Percentiles rank a stretch among this genome's conserved stretches.
phyloP scores from a whole-genome alignment of 2,888 invertebrate genomes.

The Catocala nupta region DNA sequence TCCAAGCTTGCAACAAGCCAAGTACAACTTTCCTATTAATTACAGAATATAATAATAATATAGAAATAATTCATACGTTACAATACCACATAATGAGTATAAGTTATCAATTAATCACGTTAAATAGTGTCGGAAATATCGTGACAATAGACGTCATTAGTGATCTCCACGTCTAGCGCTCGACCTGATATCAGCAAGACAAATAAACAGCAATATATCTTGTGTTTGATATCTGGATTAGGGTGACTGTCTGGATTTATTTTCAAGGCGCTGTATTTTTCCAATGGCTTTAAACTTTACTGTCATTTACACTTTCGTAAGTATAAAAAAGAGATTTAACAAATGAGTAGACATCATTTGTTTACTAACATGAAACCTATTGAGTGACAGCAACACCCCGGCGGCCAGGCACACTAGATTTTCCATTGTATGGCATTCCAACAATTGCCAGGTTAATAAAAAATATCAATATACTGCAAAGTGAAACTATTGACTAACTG shows the following conservation, averaged over 20 bases:
- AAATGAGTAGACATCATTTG: background rate
- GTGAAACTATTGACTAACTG: too few species aligned
- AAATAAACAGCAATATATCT: background rate
- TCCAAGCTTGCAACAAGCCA: background rate
- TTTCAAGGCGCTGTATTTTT: too few species aligned
- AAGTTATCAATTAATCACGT: conserved; percentile 56
- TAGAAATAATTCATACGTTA: conserved; percentile 6
- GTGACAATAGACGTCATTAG: conserved; percentile 54
- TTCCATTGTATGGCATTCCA: too few species aligned
- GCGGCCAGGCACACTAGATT: too few species aligned
- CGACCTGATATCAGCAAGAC: conserved; percentile 18
- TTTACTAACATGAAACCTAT: too few species aligned
- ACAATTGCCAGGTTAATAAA: too few species aligned
- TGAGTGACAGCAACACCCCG: too few species aligned
- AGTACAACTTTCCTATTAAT: conserved; percentile 8
- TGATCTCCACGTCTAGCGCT: conserved; percentile 34
- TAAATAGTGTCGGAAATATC: conserved; percentile 50
- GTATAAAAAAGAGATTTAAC: background rate
- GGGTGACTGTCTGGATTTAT: background rate
- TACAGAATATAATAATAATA: background rate
- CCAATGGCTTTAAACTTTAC: too few species aligned
- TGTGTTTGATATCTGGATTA: background rate
- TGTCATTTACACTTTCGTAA: background rate
- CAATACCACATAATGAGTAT: conserved; percentile 8
- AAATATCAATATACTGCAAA: too few species aligned